These are phyloP conservation scores for Drosophila willistoni DNA, from an alignment of 1,140 invertebrate species.

Conservation along the genomic window DNA sequence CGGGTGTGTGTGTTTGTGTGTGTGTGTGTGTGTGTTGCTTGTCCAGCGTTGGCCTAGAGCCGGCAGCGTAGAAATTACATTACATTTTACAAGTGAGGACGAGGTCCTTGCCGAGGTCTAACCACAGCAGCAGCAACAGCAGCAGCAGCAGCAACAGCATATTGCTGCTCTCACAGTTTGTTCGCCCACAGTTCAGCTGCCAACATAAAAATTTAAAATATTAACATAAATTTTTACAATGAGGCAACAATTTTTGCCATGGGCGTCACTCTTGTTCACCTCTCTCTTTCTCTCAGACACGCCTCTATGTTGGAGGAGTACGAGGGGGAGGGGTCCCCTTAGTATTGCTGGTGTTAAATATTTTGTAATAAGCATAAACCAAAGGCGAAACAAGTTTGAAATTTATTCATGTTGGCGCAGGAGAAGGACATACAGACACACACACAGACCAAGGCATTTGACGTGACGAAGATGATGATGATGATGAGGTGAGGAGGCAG, in stretches of 20 bases:
- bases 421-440: not conserved
- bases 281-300: not conserved
- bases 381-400: constrained; percentile 41
- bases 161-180: constrained; percentile 42
- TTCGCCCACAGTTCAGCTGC: constrained; percentile 25
- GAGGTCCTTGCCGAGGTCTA: not conserved
- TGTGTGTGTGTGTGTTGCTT: constrained; percentile 24
- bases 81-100: constrained; percentile 56
- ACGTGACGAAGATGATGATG: not conserved
- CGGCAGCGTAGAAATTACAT: constrained; percentile 64
- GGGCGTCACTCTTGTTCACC: not conserved
- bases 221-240: constrained; percentile 65
- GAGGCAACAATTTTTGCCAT: constrained; percentile 53
- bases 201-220: constrained; percentile 58
- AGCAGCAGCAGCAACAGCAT: constrained; percentile 37
- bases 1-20: constrained; percentile 18
- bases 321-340: not conserved
- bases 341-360: constrained; percentile 45
- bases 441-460: not conserved
- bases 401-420: constrained; percentile 13
- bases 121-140: constrained; percentile 40
- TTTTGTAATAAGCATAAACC: constrained; percentile 67
- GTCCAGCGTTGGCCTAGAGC: constrained; percentile 50
- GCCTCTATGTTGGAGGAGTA: not conserved
- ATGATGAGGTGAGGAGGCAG: not conserved